A percentile compares a stretch with the other conserved stretches of the same genome.
These are phyloP conservation scores for Hypena proboscidalis DNA, from an alignment of 2,888 invertebrate species.

Conservation along the genomic window DNA sequence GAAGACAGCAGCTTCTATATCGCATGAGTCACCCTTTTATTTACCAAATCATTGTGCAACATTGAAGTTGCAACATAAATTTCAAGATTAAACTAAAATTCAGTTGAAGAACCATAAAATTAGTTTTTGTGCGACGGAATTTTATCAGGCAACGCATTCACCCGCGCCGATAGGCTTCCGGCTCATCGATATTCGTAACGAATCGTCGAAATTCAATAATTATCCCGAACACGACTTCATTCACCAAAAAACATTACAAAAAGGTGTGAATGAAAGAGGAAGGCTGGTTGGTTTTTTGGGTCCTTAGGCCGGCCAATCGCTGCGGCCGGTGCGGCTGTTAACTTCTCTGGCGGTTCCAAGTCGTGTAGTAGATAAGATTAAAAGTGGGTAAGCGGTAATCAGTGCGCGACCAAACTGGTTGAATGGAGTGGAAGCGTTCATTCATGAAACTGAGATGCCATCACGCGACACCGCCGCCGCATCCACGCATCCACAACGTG, in stretches of 20 bases:
- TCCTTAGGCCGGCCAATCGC: constrained; percentile 50
- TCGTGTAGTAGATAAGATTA: constrained; percentile 80
- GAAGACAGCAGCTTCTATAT: too few species aligned
- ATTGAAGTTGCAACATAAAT: constrained; percentile 36
- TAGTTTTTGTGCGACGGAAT: constrained; percentile 78
- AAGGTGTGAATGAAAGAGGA: constrained; percentile 84
- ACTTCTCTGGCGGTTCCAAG: constrained; percentile 61
- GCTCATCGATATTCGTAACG: constrained; percentile 85
- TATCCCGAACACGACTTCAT: constrained; percentile 85
- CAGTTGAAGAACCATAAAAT: constrained; percentile 82
- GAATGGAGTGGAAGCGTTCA: constrained; percentile 74
- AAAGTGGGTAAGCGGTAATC: constrained; percentile 76
- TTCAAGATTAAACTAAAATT: constrained; percentile 63
- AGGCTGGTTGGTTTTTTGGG: constrained; percentile 75
- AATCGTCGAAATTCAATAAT: constrained; percentile 85
- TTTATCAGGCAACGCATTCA: constrained; percentile 77
- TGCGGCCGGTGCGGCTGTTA: constrained; percentile 46
- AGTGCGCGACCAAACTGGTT: constrained; percentile 83
- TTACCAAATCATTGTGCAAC: constrained; percentile 1
- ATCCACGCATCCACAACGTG: constrained; percentile 31
- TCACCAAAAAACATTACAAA: constrained; percentile 80
- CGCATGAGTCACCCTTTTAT: too few species aligned
- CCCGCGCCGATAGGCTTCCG: constrained; percentile 80
- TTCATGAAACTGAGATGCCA: constrained; percentile 79
- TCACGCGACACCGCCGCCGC: constrained; percentile 58